Base-by-base conservation (phyloP, 2,888 invertebrate species). In the Siphonodentalium dalli region DNA sequence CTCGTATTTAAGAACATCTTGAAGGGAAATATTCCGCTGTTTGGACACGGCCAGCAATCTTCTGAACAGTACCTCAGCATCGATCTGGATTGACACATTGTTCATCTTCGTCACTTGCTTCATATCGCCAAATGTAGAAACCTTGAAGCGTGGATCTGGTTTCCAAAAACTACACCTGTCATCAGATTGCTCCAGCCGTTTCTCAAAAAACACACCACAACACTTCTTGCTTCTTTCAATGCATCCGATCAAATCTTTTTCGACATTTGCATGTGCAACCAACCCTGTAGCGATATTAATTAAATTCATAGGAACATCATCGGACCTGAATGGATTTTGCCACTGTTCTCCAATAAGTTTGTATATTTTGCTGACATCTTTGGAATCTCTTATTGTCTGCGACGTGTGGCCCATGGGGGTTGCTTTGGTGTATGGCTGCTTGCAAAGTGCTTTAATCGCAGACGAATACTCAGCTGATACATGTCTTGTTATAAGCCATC, bases 1-100 rank as follows among this genome's bases (percentile, higher is more conserved):
- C 34, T 47, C 52, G 24, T 52, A 28, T 13, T 18, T 11, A 21
- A 53, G 41, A 7, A 53, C 47, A 4, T 40, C 28, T 27, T 34
- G 18, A 7, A 53, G 33, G 34, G 39, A 40, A 21, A 53, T 28
- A 24, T 50, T 35, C 3, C 48, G 24, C n/a, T 15, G 24, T 31
- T 51, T 50, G 23, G 53, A 38, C 15, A 52, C 52, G n/a, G 45
- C 34, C 21, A 52, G 46, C 29, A 52, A 38, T 6, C 46, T 24
- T 39, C 52, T 21, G 37, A 52, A 52, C 38, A 48, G 27, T 13
- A 52, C 46, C 24, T 48, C 52, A 27, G 45, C 23, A 23, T 37
- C 38, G 9, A 50, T 37, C 15, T 27, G 11, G 20, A 34, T 20
- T 27, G 29, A 50, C 28, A 20, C 33, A 13, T 18, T n/a, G 4